These are phyloP conservation scores for Xylophagus ater DNA, from an alignment of 2,888 invertebrate species.

Conservation along the genomic window DNA sequence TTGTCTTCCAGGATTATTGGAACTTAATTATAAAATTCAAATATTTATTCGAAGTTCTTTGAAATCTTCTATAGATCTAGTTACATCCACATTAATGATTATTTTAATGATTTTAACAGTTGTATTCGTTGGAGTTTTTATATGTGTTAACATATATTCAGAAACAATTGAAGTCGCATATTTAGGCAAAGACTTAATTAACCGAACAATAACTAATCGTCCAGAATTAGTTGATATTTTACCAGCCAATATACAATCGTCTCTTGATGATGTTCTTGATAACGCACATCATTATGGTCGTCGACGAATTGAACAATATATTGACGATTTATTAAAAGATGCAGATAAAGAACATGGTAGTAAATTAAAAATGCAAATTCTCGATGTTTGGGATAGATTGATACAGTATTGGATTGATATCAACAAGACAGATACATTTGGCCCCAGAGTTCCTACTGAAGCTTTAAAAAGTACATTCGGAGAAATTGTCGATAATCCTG, in stretches of 20 bases:
- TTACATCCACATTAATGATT: slow-evolving; percentile 78
- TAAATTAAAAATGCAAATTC: slow-evolving; percentile 74
- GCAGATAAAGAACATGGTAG: slow-evolving; percentile 69
- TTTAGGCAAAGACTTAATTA: slow-evolving; percentile 75
- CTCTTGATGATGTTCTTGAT: slow-evolving; percentile 80
- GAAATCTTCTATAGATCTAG: slow-evolving; percentile 70
- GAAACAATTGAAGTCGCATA: slow-evolving; percentile 89
- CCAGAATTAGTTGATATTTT: slow-evolving; percentile 74
- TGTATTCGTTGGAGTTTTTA: slow-evolving; percentile 66
- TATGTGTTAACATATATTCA: slow-evolving; percentile 66
- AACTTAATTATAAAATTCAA: slow-evolving; percentile 55
- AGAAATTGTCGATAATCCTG: slow-evolving; percentile 62
- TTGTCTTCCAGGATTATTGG: slow-evolving; percentile 64
- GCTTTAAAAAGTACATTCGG: slow-evolving; percentile 61
- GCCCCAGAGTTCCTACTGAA: slow-evolving; percentile 61
- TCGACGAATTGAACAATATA: slow-evolving; percentile 78
- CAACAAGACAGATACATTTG: slow-evolving; percentile 44
- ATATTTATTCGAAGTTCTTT: slow-evolving; percentile 49
- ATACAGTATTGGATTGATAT: slow-evolving; percentile 87
- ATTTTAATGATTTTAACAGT: slow-evolving; percentile 71
- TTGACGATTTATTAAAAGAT: slow-evolving; percentile 67
- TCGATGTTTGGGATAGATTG: slow-evolving; percentile 87
- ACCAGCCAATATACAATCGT: slow-evolving; percentile 47
- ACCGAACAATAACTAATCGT: slow-evolving; percentile 79
- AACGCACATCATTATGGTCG: slow-evolving; percentile 90